Evolutionary conservation across 2,888 invertebrate species (phyloP).

Genomic region (Endotricha flammealis): DNA sequence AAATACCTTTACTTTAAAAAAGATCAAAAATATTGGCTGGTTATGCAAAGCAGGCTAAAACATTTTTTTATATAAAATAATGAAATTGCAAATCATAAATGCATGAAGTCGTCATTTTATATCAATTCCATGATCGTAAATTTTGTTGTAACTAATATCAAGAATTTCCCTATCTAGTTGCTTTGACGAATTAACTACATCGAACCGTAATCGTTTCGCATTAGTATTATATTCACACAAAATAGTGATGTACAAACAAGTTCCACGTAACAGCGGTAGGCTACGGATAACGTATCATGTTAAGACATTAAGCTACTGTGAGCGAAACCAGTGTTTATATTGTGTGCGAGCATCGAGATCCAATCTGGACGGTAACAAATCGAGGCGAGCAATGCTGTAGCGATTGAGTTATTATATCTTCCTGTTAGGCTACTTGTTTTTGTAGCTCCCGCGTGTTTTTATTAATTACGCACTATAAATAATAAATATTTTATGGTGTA

Average conservation of each 20-base stretch:
- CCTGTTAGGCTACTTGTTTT: slow-evolving; percentile 77
- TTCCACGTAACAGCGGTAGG: slow-evolving; percentile 52
- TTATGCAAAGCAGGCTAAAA: too few relatives aligned
- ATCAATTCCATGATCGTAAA: too few relatives aligned
- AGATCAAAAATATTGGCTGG: too few relatives aligned
- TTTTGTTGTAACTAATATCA: too few relatives aligned
- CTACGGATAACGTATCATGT: slow-evolving; percentile 53
- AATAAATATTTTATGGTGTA: slow-evolving; percentile 75
- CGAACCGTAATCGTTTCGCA: slow-evolving; percentile 4
- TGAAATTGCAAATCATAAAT: too few relatives aligned
- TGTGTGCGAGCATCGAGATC: slow-evolving; percentile 56
- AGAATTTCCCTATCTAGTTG: too few relatives aligned
- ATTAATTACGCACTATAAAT: slow-evolving; percentile 76
- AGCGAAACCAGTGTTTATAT: slow-evolving; percentile 46
- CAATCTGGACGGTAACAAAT: slow-evolving; percentile 75
- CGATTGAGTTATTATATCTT: slow-evolving; percentile 79
- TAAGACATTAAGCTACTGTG: slow-evolving; percentile 67
- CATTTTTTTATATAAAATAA: too few relatives aligned
- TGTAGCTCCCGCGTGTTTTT: slow-evolving; percentile 72
- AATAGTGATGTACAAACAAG: slow-evolving; percentile 25
- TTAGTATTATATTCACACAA: slow-evolving; percentile 2
- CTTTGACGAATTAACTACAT: too few relatives aligned
- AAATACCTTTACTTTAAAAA: too few relatives aligned
- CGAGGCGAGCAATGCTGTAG: slow-evolving; percentile 55
- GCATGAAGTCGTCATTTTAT: too few relatives aligned